Conservation (phyloP, 2,113 vertebrate species). For the Oplegnathus fasciatus region DNA sequence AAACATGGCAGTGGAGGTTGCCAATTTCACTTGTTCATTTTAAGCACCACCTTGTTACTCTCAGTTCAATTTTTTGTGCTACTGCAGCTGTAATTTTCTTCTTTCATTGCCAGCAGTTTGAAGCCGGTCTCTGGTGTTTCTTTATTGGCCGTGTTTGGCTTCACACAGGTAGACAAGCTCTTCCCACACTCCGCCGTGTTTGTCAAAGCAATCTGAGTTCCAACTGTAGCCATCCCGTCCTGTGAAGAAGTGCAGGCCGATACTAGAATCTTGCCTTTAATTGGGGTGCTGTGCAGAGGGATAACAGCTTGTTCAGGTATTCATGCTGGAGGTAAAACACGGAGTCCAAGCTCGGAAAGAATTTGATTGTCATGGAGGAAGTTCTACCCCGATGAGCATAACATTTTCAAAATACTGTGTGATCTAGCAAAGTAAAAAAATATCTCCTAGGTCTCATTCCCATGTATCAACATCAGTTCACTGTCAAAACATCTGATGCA, state of each 20-base stretch:
- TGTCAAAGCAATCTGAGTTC: constrained; percentile 21
- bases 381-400: not conserved
- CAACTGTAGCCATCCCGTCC: not conserved
- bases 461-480: not conserved
- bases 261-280: not conserved
- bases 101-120: constrained; percentile 22
- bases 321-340: constrained; percentile 11
- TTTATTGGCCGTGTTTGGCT: constrained; percentile 1
- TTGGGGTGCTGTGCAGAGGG: constrained; percentile 9
- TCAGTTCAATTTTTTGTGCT: constrained; percentile 1
- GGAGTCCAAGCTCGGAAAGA: not conserved
- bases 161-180: not conserved
- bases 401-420: constrained; percentile 9
- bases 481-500: constrained; percentile 17
- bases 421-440: not conserved
- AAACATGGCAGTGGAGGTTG: not conserved
- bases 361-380: not conserved
- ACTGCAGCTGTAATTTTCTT: constrained; percentile 23
- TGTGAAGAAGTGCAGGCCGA: not conserved
- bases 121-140: constrained; percentile 23
- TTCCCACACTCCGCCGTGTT: not conserved
- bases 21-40: constrained; percentile 1
- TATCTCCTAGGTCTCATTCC: not conserved
- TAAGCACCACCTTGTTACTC: constrained; percentile 7
- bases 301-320: not conserved